These are phyloP conservation scores for Progne subis DNA, from an alignment of 2,113 vertebrate species.

Conservation along the genomic window DNA sequence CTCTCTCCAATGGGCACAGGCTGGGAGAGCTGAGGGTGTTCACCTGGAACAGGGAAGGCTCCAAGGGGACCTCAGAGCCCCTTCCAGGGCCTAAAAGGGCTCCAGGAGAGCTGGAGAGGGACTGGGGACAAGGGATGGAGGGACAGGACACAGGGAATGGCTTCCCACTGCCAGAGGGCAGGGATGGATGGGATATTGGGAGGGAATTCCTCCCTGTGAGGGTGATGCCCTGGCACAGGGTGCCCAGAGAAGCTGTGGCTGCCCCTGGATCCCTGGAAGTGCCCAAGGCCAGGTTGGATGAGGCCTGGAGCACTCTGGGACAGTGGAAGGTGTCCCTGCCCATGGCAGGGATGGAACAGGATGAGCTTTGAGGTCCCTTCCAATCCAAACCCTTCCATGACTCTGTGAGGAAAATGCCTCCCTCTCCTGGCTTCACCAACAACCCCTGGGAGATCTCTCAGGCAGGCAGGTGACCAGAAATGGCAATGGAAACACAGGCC, in stretches of 20 bases:
- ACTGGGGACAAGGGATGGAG: background rate
- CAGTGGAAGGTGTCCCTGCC: background rate
- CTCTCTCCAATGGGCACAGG: background rate
- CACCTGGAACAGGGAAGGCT: background rate
- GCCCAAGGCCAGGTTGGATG: rapidly evolving
- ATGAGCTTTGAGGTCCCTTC: background rate
- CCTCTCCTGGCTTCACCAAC: background rate
- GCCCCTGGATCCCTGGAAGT: background rate
- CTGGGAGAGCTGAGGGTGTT: background rate
- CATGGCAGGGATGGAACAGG: rapidly evolving
- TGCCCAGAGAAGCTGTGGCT: background rate
- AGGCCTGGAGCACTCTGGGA: background rate
- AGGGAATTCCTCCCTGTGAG: rapidly evolving
- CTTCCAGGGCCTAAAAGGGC: background rate
- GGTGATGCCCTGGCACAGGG: background rate
- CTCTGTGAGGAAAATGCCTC: background rate
- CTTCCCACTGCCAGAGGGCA: background rate
- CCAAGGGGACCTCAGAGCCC: rapidly evolving
- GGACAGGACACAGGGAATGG: background rate
- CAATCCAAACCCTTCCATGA: background rate
- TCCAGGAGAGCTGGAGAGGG: background rate
- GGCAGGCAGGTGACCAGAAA: background rate
- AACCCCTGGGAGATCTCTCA: background rate
- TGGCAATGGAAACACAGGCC: background rate
- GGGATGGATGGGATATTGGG: rapidly evolving